Evolutionary conservation across 2,797 vertebrate species (phyloP), one percentile per base, ranked within the genome.

Genomic region (Sebastes alutus): DNA sequence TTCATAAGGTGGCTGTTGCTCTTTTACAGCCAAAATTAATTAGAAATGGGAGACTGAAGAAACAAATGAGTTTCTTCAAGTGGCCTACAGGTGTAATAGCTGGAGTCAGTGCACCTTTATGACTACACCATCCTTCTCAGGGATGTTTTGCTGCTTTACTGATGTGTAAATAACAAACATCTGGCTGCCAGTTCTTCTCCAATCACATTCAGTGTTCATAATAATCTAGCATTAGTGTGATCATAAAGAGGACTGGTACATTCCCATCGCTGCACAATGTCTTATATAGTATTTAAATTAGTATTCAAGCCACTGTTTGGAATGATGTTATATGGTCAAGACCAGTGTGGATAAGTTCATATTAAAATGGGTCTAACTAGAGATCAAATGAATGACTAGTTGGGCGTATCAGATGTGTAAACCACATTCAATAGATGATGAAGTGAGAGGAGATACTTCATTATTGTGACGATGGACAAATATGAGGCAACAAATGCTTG

Each of bases 321-420:
- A 85, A 68, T 77, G 29, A 74, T 62, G 67, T 75, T 63, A 79
- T 52, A 78, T 29, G 14, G 1, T 22, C 30, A 27, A 55, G 32
- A 80, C 18, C 62, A 10, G 16, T 68, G 56, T 64, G 38, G 55
- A 62, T 25, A 52, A 27, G 10, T 73, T 69, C 9, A 70, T 60
- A 29, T 73, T 32, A 58, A 65, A 82, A 75, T n/a, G 52, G 49
- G 42, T 35, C 49, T 56, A 78, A 72, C 25, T 72, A 6, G 25
- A 64, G 30, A 59, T 60, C 20, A 78, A 66, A 54, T 60, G 25
- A 89, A 74, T 42, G 70, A 69, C 3, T 33, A 38, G 16, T 63
- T 71, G 54, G 29, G 16, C 1, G 4, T 52, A n/a, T 67, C 30
- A 54, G 12, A 59, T 54, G 67, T 67, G 32, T 14, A 64, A 81